Base-by-base conservation (phyloP, 35 echinoderm and acorn worm genomes). In the Apostichopus parvimensis region DNA sequence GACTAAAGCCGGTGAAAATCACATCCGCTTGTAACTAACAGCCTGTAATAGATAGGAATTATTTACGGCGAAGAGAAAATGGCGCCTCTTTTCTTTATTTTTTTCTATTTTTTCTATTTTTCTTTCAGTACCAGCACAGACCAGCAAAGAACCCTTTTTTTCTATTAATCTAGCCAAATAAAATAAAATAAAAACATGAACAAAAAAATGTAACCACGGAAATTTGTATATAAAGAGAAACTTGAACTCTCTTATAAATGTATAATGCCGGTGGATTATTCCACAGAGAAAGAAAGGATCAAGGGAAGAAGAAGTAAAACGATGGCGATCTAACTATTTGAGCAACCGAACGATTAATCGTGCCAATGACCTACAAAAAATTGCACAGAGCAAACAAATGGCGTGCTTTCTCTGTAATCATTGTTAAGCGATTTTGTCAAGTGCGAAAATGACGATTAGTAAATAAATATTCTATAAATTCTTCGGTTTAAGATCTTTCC, bases 41-140 rank as follows among this genome's bases (percentile, higher is more conserved):
- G 34, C 79, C 79, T 82, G 79, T 82, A 82, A 82, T 82, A 82
- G 79, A 82, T 54, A 53, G 54, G 56, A 82, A 82, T 82, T 82
- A 82, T 82, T 82, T 82, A 28, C 52, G 52, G 79, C 34, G 53
- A 21, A 53, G 52, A 56, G 10, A 55, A 53, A 82, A 57, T 55
- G 79, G 53, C 79, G 79, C 79, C 79, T 6, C 4, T 79, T 60
- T 0, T 60, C 11, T 60, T 60, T 73, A 18, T 73, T 73, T 73
- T 73, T 73, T 73, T 73, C 15, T 73, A 1, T 60, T 60, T 60
- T 60, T 60, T 11, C 11, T 60, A 60, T 60, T 11, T 60, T 60
- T 60, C 11, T 60, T 60, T 60, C 6, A 60, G 57, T 60, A 60
- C 26, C 26, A 28, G 26, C 26, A 28, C 26, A 1, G 26, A 28